Evolutionary conservation across 2,888 invertebrate species (phyloP).

Genomic region (Oscheius sp.): DNA sequence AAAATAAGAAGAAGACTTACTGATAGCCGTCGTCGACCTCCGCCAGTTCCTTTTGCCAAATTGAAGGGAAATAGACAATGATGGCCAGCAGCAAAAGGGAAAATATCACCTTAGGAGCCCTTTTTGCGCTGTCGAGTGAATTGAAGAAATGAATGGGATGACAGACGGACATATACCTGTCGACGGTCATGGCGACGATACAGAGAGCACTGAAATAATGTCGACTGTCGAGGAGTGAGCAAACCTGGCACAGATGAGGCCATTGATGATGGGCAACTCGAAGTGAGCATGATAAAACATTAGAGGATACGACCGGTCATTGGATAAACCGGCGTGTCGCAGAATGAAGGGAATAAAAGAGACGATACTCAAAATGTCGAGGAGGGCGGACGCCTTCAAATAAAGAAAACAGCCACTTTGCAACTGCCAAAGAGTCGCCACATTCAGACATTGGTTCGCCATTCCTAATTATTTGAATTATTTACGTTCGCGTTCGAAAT

Average conservation of each 20-base stretch:
- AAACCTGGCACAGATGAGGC: slow-evolving; percentile 75
- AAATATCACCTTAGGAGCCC: slow-evolving; percentile 74
- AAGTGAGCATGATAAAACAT: slow-evolving; percentile 77
- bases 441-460: slow-evolving; percentile 72
- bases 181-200: slow-evolving; percentile 76
- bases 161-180: slow-evolving; percentile 76
- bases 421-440: slow-evolving; percentile 72
- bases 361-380: slow-evolving; percentile 82
- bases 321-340: slow-evolving; percentile 57
- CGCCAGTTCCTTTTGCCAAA: slow-evolving; percentile 72
- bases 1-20: neutral
- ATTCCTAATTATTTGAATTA: slow-evolving; percentile 55
- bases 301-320: slow-evolving; percentile 77
- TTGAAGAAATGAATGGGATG: slow-evolving; percentile 69
- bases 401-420: slow-evolving; percentile 64
- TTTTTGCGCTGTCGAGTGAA: slow-evolving; percentile 70
- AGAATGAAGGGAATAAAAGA: slow-evolving; percentile 78
- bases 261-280: slow-evolving; percentile 75
- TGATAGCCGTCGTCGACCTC: neutral
- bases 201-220: slow-evolving; percentile 74
- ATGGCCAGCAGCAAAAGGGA: slow-evolving; percentile 74
- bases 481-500: neutral
- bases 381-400: slow-evolving; percentile 81
- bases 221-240: neutral
- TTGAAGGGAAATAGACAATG: slow-evolving; percentile 75